A percentile compares a stretch with the other conserved stretches of the same genome.
These are phyloP conservation scores for Salvelinus fontinalis DNA, from an alignment of 2,113 vertebrate species.

Conservation along the genomic window DNA sequence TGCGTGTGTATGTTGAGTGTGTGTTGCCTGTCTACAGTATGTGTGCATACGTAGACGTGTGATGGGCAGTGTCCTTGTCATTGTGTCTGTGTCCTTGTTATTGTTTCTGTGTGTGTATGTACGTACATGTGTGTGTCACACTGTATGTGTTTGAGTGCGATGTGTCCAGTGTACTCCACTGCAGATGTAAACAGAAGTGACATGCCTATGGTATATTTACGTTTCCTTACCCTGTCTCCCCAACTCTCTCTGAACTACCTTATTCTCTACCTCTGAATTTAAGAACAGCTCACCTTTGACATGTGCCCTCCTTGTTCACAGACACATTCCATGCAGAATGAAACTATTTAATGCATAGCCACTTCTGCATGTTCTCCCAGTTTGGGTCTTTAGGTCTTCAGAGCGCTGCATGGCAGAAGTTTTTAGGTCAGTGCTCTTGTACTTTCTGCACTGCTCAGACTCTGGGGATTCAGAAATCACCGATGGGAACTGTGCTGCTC, in stretches of 20 bases:
- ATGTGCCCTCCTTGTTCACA: not conserved
- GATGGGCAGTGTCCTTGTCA: not conserved
- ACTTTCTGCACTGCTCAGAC: slow-evolving; percentile 28
- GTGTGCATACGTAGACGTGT: not conserved
- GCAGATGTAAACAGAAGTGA: too few species aligned
- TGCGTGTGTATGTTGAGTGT: slow-evolving; percentile 4
- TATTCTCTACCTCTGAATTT: not conserved
- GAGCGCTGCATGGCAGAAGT: slow-evolving; percentile 14
- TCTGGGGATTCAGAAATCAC: slow-evolving; percentile 36
- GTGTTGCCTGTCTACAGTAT: not conserved
- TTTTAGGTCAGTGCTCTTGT: slow-evolving; percentile 48
- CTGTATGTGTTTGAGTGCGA: not conserved
- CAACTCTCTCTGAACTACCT: not conserved
- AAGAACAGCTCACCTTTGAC: not conserved
- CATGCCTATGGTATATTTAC: not conserved
- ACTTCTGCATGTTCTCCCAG: not conserved
- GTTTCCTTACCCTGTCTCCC: not conserved
- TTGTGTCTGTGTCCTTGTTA: slow-evolving; percentile 5
- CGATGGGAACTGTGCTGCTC: slow-evolving; percentile 40
- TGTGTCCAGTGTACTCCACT: not conserved
- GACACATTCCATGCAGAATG: not conserved
- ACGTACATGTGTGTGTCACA: not conserved
- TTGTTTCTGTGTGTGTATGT: slow-evolving; percentile 11
- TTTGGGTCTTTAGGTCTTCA: not conserved
- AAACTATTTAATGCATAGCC: slow-evolving; percentile 4